Conservation (phyloP, 2,113 vertebrate genomes). For the Malurus cyaneus region DNA sequence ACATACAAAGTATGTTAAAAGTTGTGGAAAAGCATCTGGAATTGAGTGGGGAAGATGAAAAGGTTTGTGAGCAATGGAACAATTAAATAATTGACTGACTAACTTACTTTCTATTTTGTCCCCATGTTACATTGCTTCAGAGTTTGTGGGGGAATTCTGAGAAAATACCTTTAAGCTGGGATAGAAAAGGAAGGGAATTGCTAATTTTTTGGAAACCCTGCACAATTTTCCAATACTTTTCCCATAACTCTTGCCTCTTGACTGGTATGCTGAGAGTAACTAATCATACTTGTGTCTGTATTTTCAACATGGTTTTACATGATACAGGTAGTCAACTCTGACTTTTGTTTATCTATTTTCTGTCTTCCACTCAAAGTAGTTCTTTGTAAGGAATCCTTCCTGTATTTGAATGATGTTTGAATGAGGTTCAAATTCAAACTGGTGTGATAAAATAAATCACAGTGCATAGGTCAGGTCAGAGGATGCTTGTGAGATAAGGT, state of each 20-base stretch:
- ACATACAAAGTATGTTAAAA: slow-evolving; percentile 79
- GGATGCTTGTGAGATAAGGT: not conserved
- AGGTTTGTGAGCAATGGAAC: slow-evolving; percentile 73
- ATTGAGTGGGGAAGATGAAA: slow-evolving; percentile 79
- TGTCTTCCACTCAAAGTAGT: not conserved
- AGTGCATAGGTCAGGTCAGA: not conserved
- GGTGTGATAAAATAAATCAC: not conserved
- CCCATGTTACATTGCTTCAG: not conserved
- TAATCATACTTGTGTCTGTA: not conserved
- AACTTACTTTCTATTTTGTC: not conserved
- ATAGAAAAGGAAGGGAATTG: not conserved
- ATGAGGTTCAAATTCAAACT: not conserved
- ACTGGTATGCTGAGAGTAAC: not conserved
- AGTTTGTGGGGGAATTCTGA: not conserved
- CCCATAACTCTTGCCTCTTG: not conserved
- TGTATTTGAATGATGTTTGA: not conserved
- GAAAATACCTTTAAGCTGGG: not conserved
- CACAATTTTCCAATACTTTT: not conserved
- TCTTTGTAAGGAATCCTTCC: not conserved
- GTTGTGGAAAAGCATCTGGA: slow-evolving; percentile 80
- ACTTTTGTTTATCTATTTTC: not conserved
- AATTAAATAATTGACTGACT: not conserved
- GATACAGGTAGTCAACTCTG: not conserved
- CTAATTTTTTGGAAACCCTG: not conserved
- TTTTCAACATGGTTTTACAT: not conserved